Conservation (phyloP, 2,113 vertebrate genomes). For the Syngnathus typhle region DNA sequence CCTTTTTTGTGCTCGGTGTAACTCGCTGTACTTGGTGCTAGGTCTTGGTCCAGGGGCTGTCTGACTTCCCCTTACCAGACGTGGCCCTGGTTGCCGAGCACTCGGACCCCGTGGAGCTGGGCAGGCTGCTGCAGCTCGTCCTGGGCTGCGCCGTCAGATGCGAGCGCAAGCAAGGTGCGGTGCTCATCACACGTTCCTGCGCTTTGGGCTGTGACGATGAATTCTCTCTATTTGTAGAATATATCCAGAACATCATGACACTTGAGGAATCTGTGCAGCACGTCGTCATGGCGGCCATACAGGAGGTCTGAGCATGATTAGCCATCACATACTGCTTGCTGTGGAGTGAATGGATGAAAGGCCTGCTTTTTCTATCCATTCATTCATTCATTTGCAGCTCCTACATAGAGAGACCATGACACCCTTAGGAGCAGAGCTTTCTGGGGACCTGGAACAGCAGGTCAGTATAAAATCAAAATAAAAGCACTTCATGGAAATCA, state of each 20-base stretch:
- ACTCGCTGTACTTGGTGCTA: slow-evolving; percentile 35
- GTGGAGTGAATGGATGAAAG: neutral
- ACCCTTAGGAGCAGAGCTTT: slow-evolving; percentile 69
- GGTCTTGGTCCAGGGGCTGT: slow-evolving; percentile 86
- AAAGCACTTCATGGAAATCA: too few species aligned
- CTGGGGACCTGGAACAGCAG: slow-evolving; percentile 85
- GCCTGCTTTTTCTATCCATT: slow-evolving; percentile 6
- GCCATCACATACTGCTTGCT: neutral
- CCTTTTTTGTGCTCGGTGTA: neutral
- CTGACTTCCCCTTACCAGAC: slow-evolving; percentile 84
- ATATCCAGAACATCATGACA: slow-evolving; percentile 97
- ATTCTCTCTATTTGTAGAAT: slow-evolving; percentile 68
- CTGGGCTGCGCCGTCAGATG: slow-evolving; percentile 94
- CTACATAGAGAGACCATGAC: slow-evolving; percentile 82
- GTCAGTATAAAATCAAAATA: slow-evolving; percentile 56
- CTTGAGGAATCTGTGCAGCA: slow-evolving; percentile 96
- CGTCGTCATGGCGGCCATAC: slow-evolving; percentile 97
- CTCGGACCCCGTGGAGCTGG: slow-evolving; percentile 78
- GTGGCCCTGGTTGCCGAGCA: slow-evolving; percentile 81
- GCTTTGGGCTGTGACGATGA: neutral
- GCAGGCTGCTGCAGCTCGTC: slow-evolving; percentile 89
- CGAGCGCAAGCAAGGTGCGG: slow-evolving; percentile 89
- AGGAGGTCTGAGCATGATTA: slow-evolving; percentile 76
- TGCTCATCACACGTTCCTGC: neutral
- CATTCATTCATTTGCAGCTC: slow-evolving; percentile 66